phyloP scores from a whole-genome alignment of 2,888 invertebrate genomes.

The Drosophila nr. fundita region DNA sequence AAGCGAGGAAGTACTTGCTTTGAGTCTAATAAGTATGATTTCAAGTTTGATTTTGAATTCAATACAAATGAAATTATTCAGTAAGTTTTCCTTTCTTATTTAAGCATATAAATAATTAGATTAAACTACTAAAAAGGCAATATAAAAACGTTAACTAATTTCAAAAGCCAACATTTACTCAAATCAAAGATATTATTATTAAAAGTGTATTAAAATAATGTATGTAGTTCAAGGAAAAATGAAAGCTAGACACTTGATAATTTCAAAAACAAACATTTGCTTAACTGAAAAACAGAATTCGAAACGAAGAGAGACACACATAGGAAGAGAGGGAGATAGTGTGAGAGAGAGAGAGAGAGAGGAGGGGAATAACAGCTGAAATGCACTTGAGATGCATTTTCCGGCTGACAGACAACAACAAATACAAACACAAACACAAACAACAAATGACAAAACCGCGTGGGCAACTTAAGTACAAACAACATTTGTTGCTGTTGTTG shows the following conservation, averaged over 20 bases:
- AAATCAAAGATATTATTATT: neutral
- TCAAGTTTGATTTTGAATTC: neutral
- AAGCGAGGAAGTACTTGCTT: neutral
- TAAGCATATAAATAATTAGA: neutral
- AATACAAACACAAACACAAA: slow-evolving; percentile 16
- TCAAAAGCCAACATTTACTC: slow-evolving; percentile 4
- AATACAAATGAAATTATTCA: neutral
- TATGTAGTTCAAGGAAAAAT: neutral
- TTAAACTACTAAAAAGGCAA: neutral
- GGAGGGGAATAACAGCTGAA: slow-evolving; percentile 19
- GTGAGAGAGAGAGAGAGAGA: slow-evolving; percentile 16
- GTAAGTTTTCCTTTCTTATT: neutral
- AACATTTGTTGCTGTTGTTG: slow-evolving; percentile 29
- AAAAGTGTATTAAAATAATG: neutral
- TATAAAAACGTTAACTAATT: neutral
- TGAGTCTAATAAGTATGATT: neutral
- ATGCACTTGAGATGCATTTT: slow-evolving; percentile 59
- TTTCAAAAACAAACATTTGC: slow-evolving; percentile 8
- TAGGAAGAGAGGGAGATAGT: neutral
- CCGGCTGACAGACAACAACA: slow-evolving; percentile 32
- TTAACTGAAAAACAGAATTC: neutral
- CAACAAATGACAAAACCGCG: slow-evolving; percentile 36
- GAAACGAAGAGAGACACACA: neutral
- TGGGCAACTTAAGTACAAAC: slow-evolving; percentile 53
- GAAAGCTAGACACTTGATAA: neutral